A percentile compares a stretch with the other conserved stretches of the same genome.
Conservation (phyloP, 2,888 invertebrate species). For the Proisotoma minuta region DNA sequence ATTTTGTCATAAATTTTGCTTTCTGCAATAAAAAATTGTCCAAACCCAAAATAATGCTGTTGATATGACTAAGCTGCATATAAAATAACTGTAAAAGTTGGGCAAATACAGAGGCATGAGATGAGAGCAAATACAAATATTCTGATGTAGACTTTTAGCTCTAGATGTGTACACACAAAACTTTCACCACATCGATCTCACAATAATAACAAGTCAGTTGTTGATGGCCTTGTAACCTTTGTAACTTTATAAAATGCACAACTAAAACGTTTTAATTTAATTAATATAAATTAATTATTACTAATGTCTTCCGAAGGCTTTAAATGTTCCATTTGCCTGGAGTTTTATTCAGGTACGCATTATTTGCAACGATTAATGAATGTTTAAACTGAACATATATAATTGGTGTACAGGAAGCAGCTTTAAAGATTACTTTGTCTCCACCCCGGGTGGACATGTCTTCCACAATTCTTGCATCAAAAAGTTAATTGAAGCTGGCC, state of each 20-base stretch:
- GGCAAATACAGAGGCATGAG: background rate
- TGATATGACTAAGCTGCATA: background rate
- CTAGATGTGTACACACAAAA: too few relatives aligned
- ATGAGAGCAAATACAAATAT: too few relatives aligned
- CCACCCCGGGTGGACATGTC: conserved; percentile 31
- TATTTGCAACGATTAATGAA: background rate
- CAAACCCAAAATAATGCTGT: background rate
- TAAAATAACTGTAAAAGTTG: background rate
- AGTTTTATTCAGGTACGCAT: conserved; percentile 26
- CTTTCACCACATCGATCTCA: too few relatives aligned
- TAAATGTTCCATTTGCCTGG: conserved; percentile 32
- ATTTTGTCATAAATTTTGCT: background rate
- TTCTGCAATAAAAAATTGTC: background rate
- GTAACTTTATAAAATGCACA: background rate
- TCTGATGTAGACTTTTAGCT: too few relatives aligned
- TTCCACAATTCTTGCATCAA: conserved; percentile 31
- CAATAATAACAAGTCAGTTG: background rate
- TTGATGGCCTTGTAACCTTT: background rate
- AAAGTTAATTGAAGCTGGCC: conserved; percentile 26
- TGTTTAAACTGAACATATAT: background rate
- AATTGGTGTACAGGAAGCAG: conserved; percentile 11
- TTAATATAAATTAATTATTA: background rate
- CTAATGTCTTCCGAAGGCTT: conserved; percentile 19
- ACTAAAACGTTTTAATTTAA: background rate
- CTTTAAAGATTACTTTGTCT: conserved; percentile 32